These are phyloP conservation scores for Eremophila alpestris DNA, from an alignment of 2,797 vertebrate genomes.

Conservation along the genomic window DNA sequence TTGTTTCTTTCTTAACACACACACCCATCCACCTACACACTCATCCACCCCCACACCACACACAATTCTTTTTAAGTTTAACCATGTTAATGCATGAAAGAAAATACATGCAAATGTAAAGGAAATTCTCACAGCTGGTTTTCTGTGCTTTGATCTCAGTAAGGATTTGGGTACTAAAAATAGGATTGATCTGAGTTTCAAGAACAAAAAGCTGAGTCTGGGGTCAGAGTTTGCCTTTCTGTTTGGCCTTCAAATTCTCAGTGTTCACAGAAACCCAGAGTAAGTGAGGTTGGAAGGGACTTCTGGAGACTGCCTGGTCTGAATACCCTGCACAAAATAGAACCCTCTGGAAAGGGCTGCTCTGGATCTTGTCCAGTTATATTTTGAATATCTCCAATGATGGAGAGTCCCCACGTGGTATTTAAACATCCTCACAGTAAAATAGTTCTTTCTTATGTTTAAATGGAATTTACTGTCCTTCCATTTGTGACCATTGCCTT, in stretches of 20 bases:
- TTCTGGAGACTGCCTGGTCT: not conserved
- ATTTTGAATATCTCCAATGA: not conserved
- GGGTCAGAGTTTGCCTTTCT: not conserved
- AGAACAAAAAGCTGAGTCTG: not conserved
- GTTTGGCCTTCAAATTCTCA: not conserved
- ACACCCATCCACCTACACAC: not conserved
- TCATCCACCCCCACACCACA: not conserved
- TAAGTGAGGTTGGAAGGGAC: not conserved
- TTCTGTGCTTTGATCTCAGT: constrained; percentile 6
- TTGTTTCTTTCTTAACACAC: not conserved
- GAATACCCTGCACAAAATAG: not conserved
- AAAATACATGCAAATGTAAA: not conserved
- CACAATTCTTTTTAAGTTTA: not conserved
- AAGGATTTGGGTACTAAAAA: not conserved
- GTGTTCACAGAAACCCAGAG: not conserved
- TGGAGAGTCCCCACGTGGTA: not conserved
- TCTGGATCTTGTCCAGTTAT: not conserved
- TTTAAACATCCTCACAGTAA: not conserved
- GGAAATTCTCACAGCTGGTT: not conserved
- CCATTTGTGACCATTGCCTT: not conserved
- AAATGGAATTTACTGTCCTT: not conserved
- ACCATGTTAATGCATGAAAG: not conserved
- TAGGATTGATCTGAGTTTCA: not conserved
- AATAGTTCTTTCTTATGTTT: not conserved
- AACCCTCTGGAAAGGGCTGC: not conserved